A percentile compares a stretch with the other conserved stretches of the same genome.
These are phyloP conservation scores for Anas platyrhynchos DNA, from an alignment of 2,113 vertebrate species.

Conservation along the genomic window DNA sequence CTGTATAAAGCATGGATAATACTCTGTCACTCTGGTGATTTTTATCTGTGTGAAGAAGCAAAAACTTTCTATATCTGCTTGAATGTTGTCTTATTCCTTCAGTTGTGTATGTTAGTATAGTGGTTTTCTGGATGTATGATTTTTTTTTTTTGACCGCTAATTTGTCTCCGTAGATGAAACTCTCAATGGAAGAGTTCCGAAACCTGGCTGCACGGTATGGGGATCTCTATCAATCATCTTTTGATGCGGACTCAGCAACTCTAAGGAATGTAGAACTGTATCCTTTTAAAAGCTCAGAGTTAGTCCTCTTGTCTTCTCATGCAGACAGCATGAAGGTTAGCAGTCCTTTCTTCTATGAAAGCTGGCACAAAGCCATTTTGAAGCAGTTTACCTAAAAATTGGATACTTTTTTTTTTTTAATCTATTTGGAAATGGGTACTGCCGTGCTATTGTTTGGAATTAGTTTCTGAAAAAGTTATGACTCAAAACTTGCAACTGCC, in stretches of 20 bases:
- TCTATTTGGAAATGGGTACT: neutral
- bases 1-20: neutral
- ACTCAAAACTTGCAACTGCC: neutral
- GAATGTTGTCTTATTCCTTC: neutral
- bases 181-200: conserved; percentile 95
- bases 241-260: conserved; percentile 95
- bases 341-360: neutral
- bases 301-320: neutral
- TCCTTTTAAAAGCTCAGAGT: conserved; percentile 71
- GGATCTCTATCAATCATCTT: conserved; percentile 96
- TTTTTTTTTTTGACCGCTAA: neutral
- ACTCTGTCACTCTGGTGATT: neutral
- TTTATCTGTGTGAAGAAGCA: neutral
- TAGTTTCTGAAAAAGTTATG: neutral
- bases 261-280: conserved; percentile 96
- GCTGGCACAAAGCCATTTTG: neutral
- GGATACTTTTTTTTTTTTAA: neutral
- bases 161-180: conserved; percentile 86
- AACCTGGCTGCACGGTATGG: conserved; percentile 89
- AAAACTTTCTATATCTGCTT: neutral
- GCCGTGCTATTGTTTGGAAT: neutral
- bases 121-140: neutral
- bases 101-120: neutral
- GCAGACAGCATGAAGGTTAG: neutral
- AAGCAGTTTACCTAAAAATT: neutral